Evolutionary conservation across 2,888 invertebrate genomes (phyloP), one percentile per base, ranked within the genome.

Genomic region (Monopis laevigella): DNA sequence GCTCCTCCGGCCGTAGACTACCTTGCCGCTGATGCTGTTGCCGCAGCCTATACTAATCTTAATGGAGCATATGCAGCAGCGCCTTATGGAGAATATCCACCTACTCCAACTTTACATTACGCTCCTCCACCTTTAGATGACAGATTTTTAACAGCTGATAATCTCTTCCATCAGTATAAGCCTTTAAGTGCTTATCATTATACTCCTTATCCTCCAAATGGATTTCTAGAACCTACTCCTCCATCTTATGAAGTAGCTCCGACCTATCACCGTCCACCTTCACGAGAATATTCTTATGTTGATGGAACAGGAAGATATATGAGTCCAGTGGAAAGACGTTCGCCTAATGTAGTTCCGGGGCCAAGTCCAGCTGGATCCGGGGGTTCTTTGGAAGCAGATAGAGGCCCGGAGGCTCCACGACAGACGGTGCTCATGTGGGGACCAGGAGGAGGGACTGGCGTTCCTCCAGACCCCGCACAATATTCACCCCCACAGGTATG

Each of bases 391-490:
- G 78, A 75, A 43, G 70, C 71, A 47, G 77, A 78, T 26, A 52
- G 75, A 44, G 55, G 73, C 10, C 74, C 84, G 41, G 87, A 87
- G 54, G 81, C 86, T 49, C 88, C 90, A 1, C 82, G 96, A 32
- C 95, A 96, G 70, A 96, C 95, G 8, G 96, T 95, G 41, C 84
- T 96, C 30, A 95, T 96, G 95, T 96, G 95, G 95, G 95, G 94
- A 14, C 82, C 86, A 46, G 82, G 72, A 46, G 68, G 73, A 2
- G 70, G 70, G 30, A 74, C 72, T 2, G 48, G 71, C 1, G 66
- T 82, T 52, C 77, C 75, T 46, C 78, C 77, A 44, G 73, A 67
- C 6, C 71, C 75, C 4, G 68, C 71, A 53, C 77, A 78, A 46
- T 80, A 77, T 58, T 77, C 78, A 39, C 78, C 80, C 17, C 78